A percentile compares a stretch with the other conserved stretches of the same genome.
These are phyloP conservation scores for Allobates femoralis DNA, from an alignment of 2,797 vertebrate genomes.

Conservation along the genomic window DNA sequence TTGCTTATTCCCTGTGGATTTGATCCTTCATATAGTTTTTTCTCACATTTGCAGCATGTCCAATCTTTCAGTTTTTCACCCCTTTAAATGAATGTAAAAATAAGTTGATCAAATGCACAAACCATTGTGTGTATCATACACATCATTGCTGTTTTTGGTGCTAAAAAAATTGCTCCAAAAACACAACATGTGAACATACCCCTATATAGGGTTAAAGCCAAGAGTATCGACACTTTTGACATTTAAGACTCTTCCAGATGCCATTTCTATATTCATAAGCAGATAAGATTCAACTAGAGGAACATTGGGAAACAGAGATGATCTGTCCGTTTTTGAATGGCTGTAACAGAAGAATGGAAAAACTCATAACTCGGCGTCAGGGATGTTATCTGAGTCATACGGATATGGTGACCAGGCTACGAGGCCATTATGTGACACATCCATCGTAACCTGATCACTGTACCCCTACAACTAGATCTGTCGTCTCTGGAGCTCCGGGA, in stretches of 20 bases:
- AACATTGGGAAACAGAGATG: background rate
- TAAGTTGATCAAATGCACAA: too few relatives aligned
- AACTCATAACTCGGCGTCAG: constrained; percentile 23
- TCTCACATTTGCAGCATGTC: too few relatives aligned
- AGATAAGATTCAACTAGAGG: background rate
- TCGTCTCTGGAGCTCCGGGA: constrained; percentile 42
- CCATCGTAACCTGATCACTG: constrained; percentile 74
- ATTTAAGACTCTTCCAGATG: background rate
- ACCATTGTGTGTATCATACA: too few relatives aligned
- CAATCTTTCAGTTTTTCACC: too few relatives aligned
- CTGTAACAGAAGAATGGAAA: constrained; percentile 31
- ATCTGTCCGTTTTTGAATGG: background rate
- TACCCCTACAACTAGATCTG: constrained; percentile 73
- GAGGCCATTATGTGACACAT: constrained; percentile 71
- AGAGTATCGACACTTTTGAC: too few relatives aligned
- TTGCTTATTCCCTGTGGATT: too few relatives aligned
- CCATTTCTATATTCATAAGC: background rate
- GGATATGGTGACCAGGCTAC: constrained; percentile 74
- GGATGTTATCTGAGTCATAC: constrained; percentile 69
- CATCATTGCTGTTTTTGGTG: too few relatives aligned
- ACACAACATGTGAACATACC: too few relatives aligned
- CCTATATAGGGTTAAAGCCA: too few relatives aligned
- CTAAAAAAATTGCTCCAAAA: too few relatives aligned
- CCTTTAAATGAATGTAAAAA: too few relatives aligned
- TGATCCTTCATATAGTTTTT: too few relatives aligned